Base-by-base conservation (phyloP, 37 sponge, comb jelly and placozoan species). In the Haliclona indistincta region DNA sequence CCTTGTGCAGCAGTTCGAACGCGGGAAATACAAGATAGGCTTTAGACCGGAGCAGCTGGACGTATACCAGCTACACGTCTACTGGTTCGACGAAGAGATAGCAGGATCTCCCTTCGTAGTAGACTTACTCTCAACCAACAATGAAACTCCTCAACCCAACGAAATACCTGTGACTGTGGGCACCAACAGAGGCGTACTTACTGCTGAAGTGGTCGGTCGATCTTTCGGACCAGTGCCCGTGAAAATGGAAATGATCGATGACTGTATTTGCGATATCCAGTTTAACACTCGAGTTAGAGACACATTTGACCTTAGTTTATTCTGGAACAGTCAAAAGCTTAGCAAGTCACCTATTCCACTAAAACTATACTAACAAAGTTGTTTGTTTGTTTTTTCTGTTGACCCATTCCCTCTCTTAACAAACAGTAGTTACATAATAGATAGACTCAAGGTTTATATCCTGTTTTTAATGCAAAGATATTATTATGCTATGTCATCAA, bases 11-110 rank as follows among this genome's bases (percentile, higher is more conserved):
- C 89, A 82, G 45, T 82, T 56, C 30, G 73, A 78, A 55, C 34
- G 70, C 29, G 89, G 84, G 0, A 77, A 79, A 62, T 89, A 89
- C 70, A 78, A 78, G 64, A 23, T 89, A 19, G 65, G 79, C 39
- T 83, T 89, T 43, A n/a, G 22, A 2, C 89, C 89, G 0, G 40
- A 63, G 23, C 19, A 26, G 15, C 72, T 51, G 15, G 89, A 89
- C 41, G 10, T 68, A 2, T 89, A 76, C 43, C 43, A 74, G 8
- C 35, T 89, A 6, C 70, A 51, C 3, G 75, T 89, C 40, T 64
- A 63, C 25, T 73, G 75, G 80, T 73, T 77, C 43, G 80, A 75
- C 15, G 56, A 49, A 13, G 76, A 83, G 44, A 51, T 89, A 1
- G 64, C 45, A 43, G 89, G 84, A 15, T 79, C 80, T 4, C 89